phyloP scores from a whole-genome alignment of 2,888 invertebrate genomes.

The Dermolepida albohirtum region DNA sequence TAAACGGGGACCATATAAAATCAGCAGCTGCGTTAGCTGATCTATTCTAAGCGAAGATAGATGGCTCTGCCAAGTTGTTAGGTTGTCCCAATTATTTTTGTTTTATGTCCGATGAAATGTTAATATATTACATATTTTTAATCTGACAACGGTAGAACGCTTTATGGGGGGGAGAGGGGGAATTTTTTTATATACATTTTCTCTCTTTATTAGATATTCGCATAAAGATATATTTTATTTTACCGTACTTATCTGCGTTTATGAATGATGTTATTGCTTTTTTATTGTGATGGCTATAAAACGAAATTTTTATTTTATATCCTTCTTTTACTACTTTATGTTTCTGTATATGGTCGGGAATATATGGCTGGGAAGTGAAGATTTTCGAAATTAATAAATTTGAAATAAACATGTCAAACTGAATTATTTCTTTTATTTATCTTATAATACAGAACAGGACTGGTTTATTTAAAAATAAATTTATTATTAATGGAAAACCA shows the following conservation, averaged over 20 bases:
- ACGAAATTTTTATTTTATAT: no score
- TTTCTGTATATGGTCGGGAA: no score
- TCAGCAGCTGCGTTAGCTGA: slow-evolving; percentile 60
- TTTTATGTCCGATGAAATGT: slow-evolving; percentile 61
- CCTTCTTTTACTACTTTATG: no score
- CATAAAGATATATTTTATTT: slow-evolving; percentile 11
- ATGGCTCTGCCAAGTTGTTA: slow-evolving; percentile 60
- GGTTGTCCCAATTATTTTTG: slow-evolving; percentile 63
- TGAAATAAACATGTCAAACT: no score
- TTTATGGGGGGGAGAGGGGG: not conserved
- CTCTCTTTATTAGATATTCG: slow-evolving; percentile 16
- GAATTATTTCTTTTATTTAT: no score
- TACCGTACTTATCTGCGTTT: not conserved
- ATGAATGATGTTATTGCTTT: slow-evolving; percentile 4
- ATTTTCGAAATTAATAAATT: no score
- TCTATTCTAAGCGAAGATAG: slow-evolving; percentile 62
- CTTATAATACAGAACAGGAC: no score
- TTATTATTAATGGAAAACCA: no score
- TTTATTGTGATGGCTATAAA: no score
- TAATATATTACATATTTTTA: slow-evolving; percentile 55
- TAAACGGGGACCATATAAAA: slow-evolving; percentile 48
- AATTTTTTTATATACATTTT: slow-evolving; percentile 13
- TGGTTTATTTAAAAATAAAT: no score
- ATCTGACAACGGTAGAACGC: slow-evolving; percentile 46
- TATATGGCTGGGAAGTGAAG: no score